A percentile compares a stretch with the other conserved stretches of the same genome.
These are phyloP conservation scores for Hypsopygia costalis DNA, from an alignment of 2,888 invertebrate genomes.

Conservation along the genomic window DNA sequence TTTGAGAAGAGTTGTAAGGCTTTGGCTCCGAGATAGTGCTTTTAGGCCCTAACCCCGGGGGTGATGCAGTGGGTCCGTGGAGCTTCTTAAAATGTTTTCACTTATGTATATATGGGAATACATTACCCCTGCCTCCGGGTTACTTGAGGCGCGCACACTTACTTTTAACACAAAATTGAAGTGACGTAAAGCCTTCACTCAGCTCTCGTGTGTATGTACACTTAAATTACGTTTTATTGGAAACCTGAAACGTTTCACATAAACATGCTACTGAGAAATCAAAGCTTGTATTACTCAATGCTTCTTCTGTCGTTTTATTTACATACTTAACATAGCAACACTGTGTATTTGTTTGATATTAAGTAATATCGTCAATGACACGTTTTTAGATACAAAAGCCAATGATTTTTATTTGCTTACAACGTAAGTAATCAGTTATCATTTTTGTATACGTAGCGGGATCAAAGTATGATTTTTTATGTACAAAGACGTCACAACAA, in stretches of 20 bases:
- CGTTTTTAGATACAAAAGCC: no score
- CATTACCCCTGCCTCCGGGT: constrained; percentile 75
- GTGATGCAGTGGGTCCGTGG: constrained; percentile 77
- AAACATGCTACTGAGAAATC: constrained; percentile 15
- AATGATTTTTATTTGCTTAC: no score
- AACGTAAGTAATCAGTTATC: no score
- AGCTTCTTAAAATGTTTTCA: constrained; percentile 81
- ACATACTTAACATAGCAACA: no score
- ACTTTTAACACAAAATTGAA: constrained; percentile 78
- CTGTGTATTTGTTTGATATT: no score
- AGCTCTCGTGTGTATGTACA: constrained; percentile 68
- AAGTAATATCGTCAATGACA: no score
- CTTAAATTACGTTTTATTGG: constrained; percentile 72
- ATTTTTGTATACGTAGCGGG: no score
- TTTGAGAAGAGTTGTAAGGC: constrained; percentile 81
- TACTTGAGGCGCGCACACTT: constrained; percentile 72
- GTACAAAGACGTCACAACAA: no score
- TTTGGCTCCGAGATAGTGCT: constrained; percentile 80
- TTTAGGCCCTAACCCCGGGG: constrained; percentile 81
- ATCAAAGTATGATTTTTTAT: no score
- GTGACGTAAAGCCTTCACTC: constrained; percentile 76
- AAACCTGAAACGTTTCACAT: constrained; percentile 51
- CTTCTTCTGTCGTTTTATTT: not conserved
- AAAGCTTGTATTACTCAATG: constrained; percentile 11
- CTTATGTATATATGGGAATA: constrained; percentile 80